Evolutionary conservation across 1,140 invertebrate genomes (phyloP).

Genomic region (Polypedilum pembai): DNA sequence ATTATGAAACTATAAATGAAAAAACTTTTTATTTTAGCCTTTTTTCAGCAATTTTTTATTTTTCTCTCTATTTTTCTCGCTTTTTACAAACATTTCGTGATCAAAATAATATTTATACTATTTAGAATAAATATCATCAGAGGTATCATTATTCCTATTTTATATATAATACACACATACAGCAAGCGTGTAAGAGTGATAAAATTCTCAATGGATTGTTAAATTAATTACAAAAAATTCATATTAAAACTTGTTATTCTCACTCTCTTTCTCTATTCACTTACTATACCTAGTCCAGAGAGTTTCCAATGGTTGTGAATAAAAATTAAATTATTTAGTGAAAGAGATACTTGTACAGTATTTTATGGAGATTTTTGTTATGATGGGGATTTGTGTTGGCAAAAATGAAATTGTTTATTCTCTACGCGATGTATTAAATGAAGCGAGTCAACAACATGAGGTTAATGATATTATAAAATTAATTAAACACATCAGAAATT

Average conservation of each 20-base stretch:
- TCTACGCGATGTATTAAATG: neutral
- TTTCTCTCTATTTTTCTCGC: no score
- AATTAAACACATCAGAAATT: constrained; percentile 24
- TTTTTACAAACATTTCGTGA: neutral
- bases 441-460: neutral
- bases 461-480: constrained; percentile 23
- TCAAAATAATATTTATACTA: neutral
- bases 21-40: neutral
- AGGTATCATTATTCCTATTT: constrained; percentile 5
- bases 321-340: constrained; percentile 23
- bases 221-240: constrained; percentile 20
- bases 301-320: constrained; percentile 5
- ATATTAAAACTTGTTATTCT: neutral
- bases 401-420: constrained; percentile 16
- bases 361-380: constrained; percentile 19
- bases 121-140: neutral
- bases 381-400: constrained; percentile 17
- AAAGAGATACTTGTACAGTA: neutral
- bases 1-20: constrained; percentile 20
- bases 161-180: constrained; percentile 8
- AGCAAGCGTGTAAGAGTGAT: no score
- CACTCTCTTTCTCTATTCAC: neutral
- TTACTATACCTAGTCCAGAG: neutral
- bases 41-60: neutral
- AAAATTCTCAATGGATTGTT: constrained; percentile 27